Evolutionary conservation across 2,797 vertebrate genomes (phyloP), one percentile per base, ranked within the genome.

Genomic region (Dipus sagitta): DNA sequence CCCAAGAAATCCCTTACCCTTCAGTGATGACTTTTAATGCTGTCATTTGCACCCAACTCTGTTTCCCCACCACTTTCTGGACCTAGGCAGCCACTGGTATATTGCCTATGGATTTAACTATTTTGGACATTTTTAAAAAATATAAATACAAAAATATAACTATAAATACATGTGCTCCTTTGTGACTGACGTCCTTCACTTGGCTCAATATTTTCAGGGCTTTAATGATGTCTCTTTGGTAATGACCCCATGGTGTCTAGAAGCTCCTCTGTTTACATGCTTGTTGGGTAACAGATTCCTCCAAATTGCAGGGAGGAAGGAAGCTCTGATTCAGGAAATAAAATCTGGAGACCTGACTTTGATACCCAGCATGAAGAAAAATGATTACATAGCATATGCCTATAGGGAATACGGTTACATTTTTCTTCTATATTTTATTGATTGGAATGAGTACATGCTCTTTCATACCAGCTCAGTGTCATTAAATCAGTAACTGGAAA

Each of bases 401-500:
- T 82, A 5, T 62, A 8, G 12, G 15, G 47, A 82, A n/a, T 8
- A 72, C 21, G 52, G 28, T 88, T 28, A 81, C 58, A 77, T 23
- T 54, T 71, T 84, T 70, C 52, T 62, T 85, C 82, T 24, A 65
- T 34, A 65, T 92, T 91, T 94, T 65, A 47, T 32, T 82, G 67
- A 10, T 93, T 94, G 91, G 67, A 93, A 94, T 71, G 72, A 92
- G 79, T 76, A 91, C 54, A 78, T 91, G 21, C 20, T 84, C n/a
- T 71, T 89, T 96, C 32, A 2, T 9, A 91, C n/a, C 80, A 79
- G 54, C 38, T 94, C 81, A 82, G 60, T 90, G 32, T 96, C 81
- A 52, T 90, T 52, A 92, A 93, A 84, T 82, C 88, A 90, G 32
- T 93, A 84, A 90, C 91, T 95, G 77, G 42, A 93, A 87, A 54